Conservation (phyloP, 2,888 invertebrate genomes). For the Micoletzkya japonica region DNA sequence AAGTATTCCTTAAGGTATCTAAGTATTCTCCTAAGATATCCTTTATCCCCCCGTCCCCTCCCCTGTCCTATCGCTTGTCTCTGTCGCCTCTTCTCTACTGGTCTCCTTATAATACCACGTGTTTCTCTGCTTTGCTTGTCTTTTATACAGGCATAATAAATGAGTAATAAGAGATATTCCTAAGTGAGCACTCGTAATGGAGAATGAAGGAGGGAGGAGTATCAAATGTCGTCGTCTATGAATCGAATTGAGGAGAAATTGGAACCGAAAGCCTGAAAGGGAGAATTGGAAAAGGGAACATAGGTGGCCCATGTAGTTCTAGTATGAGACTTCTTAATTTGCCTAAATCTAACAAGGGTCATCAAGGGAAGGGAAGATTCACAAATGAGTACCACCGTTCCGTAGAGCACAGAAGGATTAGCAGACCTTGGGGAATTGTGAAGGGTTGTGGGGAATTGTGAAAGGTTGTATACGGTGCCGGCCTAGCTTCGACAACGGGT, state of each 20-base stretch:
- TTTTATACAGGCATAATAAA: background rate
- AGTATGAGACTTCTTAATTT: too few species aligned
- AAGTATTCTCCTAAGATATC: too few species aligned
- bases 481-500: too few species aligned
- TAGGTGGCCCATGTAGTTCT: background rate
- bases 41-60: background rate
- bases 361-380: too few species aligned
- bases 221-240: conserved; percentile 46
- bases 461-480: too few species aligned
- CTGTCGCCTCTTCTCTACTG: conserved; percentile 8
- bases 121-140: background rate
- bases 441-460: too few species aligned
- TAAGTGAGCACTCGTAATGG: conserved; percentile 24
- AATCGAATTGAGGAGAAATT: conserved; percentile 50
- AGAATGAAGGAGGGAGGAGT: background rate
- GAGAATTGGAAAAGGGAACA: background rate
- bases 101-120: background rate
- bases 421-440: too few species aligned
- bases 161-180: conserved; percentile 21
- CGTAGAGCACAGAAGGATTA: too few species aligned
- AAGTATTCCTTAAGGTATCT: too few species aligned
- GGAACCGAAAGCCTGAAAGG: conserved; percentile 41
- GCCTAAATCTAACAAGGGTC: too few species aligned
- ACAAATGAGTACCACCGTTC: too few species aligned
- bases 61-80: background rate